A percentile compares a stretch with the other conserved stretches of the same genome.
phyloP scores from a whole-genome alignment of 23 tunicate species.

The Ciona savignyi region DNA sequence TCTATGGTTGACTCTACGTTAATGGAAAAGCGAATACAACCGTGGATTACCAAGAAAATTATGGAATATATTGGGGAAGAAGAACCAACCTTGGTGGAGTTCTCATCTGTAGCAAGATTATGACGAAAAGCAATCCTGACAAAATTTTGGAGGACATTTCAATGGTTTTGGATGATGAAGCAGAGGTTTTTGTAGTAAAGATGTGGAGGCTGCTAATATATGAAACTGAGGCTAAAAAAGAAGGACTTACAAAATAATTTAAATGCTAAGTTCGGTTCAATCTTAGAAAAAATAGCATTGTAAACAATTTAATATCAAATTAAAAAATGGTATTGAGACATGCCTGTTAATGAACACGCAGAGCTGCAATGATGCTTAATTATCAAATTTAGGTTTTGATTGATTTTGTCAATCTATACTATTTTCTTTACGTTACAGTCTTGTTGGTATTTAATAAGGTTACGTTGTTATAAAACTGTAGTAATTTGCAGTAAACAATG shows the following conservation, averaged over 20 bases:
- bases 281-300: no score
- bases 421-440: no score
- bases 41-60: conserved; percentile 96
- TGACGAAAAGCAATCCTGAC: conserved; percentile 81
- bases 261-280: no score
- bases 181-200: conserved; percentile 97
- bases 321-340: no score
- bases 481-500: no score
- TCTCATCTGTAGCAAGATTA: conserved; percentile 94
- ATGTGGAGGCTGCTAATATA: conserved; percentile 96
- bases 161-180: conserved; percentile 98
- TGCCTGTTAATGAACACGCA: no score
- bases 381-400: no score
- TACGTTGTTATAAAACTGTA: no score
- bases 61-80: conserved; percentile 98
- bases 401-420: no score
- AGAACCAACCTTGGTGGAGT: conserved; percentile 94
- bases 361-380: no score
- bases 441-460: no score
- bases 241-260: conserved; percentile 65
- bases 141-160: conserved; percentile 81
- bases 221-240: conserved; percentile 95
- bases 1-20: conserved; percentile 58
- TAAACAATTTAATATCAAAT: no score
- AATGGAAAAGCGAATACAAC: conserved; percentile 92